Conservation (phyloP, 2,113 vertebrate species). For the Actenoides lindsayi region DNA sequence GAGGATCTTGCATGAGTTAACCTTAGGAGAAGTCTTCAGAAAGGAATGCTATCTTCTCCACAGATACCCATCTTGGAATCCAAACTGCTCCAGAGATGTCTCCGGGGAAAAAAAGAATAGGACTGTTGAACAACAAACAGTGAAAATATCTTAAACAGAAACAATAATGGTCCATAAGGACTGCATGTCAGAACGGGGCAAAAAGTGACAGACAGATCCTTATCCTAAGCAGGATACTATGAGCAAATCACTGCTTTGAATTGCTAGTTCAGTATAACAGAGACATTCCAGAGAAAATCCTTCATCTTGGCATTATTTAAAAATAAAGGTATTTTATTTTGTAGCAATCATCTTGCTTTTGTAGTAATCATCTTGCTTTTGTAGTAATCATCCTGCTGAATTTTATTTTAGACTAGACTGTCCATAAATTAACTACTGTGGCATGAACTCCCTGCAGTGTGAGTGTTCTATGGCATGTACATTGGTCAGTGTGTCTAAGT, state of each 20-base stretch:
- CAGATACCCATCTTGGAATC: constrained; percentile 21
- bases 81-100: not conserved
- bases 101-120: not conserved
- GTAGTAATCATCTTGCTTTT: not conserved
- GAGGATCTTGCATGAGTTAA: not conserved
- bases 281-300: not conserved
- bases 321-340: not conserved
- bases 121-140: not conserved
- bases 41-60: not conserved
- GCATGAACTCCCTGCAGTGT: not conserved
- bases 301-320: not conserved
- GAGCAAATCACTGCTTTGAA: not conserved
- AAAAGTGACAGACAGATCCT: not conserved
- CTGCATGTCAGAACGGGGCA: not conserved
- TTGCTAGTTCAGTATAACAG: not conserved
- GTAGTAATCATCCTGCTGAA: not conserved
- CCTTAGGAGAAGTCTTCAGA: not conserved
- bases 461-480: not conserved
- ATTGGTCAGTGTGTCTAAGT: not conserved
- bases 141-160: not conserved
- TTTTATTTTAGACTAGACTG: not conserved
- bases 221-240: not conserved
- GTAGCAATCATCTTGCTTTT: not conserved
- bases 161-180: not conserved
- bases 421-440: not conserved